A percentile compares a stretch with the other conserved stretches of the same genome.
These are phyloP conservation scores for Oophaga pumilio DNA, from an alignment of 2,113 vertebrate species.

Conservation along the genomic window DNA sequence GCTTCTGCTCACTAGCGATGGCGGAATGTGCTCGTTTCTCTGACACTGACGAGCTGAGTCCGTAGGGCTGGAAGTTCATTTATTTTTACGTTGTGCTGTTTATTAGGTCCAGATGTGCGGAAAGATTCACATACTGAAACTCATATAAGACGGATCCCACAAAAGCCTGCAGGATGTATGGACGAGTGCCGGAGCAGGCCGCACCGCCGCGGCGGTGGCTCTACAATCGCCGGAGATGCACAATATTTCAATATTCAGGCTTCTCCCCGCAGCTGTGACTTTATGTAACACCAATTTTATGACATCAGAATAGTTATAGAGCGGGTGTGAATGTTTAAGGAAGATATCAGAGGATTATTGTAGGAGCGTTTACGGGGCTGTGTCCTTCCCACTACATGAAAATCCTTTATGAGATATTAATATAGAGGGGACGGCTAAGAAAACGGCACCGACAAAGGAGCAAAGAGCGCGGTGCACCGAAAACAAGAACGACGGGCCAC, in stretches of 20 bases:
- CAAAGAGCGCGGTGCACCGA: too few relatives aligned
- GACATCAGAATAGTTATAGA: neutral
- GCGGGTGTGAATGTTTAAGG: neutral
- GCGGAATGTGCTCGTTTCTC: neutral
- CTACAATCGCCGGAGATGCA: neutral
- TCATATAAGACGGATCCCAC: conserved; percentile 42
- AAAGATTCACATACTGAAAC: conserved; percentile 27
- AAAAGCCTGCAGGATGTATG: conserved; percentile 33
- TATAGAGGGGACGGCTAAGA: neutral
- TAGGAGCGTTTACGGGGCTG: neutral
- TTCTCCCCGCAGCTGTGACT: neutral
- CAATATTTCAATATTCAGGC: conserved; percentile 1
- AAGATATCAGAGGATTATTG: neutral
- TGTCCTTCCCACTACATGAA: neutral
- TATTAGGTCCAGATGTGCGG: conserved; percentile 36
- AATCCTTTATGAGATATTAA: neutral
- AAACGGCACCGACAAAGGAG: neutral
- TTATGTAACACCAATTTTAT: conserved; percentile 24
- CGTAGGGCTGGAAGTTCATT: conserved; percentile 29
- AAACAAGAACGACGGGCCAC: too few relatives aligned
- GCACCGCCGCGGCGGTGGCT: neutral
- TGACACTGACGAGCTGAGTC: conserved; percentile 19
- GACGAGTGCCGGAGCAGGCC: conserved; percentile 1
- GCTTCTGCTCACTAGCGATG: neutral
- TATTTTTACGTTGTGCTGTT: conserved; percentile 34